Conservation (phyloP, 2,113 vertebrate species). For the Dissostichus mawsoni region DNA sequence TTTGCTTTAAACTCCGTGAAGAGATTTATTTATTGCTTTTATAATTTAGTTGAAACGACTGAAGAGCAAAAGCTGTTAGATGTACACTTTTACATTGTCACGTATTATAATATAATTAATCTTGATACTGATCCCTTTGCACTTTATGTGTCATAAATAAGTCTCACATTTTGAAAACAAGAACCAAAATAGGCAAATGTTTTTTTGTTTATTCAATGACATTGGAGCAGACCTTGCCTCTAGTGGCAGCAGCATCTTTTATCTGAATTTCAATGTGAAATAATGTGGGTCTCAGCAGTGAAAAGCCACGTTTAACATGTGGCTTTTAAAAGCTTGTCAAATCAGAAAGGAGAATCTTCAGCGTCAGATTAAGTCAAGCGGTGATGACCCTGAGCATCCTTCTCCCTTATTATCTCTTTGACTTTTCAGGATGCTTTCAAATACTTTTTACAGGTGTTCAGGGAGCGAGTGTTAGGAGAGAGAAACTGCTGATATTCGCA, state of each 20-base stretch:
- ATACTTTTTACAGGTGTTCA: constrained; percentile 4
- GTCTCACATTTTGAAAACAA: neutral
- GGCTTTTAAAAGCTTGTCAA: constrained; percentile 6
- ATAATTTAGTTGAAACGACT: too few relatives aligned
- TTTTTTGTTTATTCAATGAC: neutral
- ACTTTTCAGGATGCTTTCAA: constrained; percentile 33
- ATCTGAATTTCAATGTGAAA: constrained; percentile 5
- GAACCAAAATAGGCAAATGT: neutral
- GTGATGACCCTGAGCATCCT: constrained; percentile 24
- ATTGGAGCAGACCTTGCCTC: neutral
- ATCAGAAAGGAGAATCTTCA: neutral
- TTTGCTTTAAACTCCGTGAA: neutral
- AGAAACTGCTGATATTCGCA: constrained; percentile 43
- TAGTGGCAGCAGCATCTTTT: neutral
- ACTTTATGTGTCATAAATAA: neutral
- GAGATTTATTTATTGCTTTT: too few relatives aligned
- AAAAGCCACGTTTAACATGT: neutral
- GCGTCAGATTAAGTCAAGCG: neutral
- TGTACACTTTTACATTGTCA: too few relatives aligned
- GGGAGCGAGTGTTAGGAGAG: neutral
- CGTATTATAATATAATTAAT: neutral
- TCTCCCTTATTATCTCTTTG: constrained; percentile 10
- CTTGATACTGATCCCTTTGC: neutral
- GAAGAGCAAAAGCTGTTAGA: too few relatives aligned
- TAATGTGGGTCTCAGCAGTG: constrained; percentile 2